Conservation (phyloP, 2,113 vertebrate species). For the Carollia perspicillata region DNA sequence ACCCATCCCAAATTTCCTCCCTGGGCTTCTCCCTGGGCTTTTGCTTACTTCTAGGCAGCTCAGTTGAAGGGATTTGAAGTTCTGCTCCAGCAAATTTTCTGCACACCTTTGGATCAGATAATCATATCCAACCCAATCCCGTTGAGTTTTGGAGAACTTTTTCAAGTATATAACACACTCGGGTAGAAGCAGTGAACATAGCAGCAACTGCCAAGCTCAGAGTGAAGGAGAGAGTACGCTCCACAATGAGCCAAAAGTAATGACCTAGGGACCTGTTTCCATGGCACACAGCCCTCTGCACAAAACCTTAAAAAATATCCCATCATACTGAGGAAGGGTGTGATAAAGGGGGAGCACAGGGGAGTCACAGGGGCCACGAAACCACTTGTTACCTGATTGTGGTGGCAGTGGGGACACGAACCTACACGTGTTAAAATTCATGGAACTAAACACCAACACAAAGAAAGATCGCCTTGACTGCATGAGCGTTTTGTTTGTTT, state of each 20-base stretch:
- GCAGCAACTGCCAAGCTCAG: not conserved
- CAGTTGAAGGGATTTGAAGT: not conserved
- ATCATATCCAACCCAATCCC: not conserved
- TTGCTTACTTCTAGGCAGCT: not conserved
- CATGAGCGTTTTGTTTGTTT: not conserved
- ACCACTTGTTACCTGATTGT: not conserved
- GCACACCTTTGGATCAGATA: not conserved
- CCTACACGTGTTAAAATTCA: not conserved
- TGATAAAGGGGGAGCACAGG: not conserved
- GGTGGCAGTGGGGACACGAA: not conserved
- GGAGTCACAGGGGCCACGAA: not conserved
- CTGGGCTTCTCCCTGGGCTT: not conserved
- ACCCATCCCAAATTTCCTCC: too few species aligned
- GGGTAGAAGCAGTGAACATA: not conserved
- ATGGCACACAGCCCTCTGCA: not conserved
- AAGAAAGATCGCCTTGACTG: not conserved
- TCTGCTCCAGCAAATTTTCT: not conserved
- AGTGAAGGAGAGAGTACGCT: not conserved
- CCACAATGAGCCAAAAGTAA: not conserved
- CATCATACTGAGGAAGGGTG: not conserved
- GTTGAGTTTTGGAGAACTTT: not conserved
- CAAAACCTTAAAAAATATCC: not conserved
- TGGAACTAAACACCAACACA: not conserved
- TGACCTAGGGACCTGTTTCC: not conserved
- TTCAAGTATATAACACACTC: too few species aligned